Evolutionary conservation across 35 echinoderm and acorn worm genomes (phyloP), one percentile per base, ranked within the genome.

Genomic region (Hemicentrotus pulcherrimus): DNA sequence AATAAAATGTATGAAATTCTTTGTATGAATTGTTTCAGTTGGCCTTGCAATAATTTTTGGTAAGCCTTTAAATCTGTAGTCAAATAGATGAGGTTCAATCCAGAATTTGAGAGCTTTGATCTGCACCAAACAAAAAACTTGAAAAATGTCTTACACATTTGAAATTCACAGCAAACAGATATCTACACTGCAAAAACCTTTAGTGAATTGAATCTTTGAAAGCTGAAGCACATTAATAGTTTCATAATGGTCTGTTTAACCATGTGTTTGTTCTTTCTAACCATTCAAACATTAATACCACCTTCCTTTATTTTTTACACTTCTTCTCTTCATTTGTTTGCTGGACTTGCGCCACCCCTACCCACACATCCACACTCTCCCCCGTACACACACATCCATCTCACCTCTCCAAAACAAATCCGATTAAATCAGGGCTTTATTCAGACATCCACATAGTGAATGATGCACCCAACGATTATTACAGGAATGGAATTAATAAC

Each of bases 401-500:
- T 55, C 50, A 55, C 50, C 10, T 2, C 50, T 55, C 50, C 15
- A 11, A 78, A 78, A 78, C 65, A n/a, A 55, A 78, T 78, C 65
- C 22, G 5, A n/a, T 78, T n/a, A 22, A 78, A n/a, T 78, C 28
- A 55, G 50, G 65, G 19, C 65, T 22, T 7, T 5, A 15, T 78
- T 78, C 65, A 95, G 94, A 86, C 46, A 86, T 47, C 16, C 88
- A 86, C 28, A 95, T 46, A 30, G 87, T 91, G 91, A 95, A 95
- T 61, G 94, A 95, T 46, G 94, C 94, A 33, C 94, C 94, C 94
- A 88, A 31, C 7, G 86, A 91, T 10, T 91, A 89, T 46, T 95
- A 95, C 47, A 47, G 86, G 1, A 85, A 95, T 15, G 87, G 94
- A 58, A 86, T 48, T 2, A 15, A 91, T 48, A 93, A 93, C 48